Evolutionary conservation across 2,888 invertebrate genomes (phyloP).

Genomic region (Drosophila demipolita): DNA sequence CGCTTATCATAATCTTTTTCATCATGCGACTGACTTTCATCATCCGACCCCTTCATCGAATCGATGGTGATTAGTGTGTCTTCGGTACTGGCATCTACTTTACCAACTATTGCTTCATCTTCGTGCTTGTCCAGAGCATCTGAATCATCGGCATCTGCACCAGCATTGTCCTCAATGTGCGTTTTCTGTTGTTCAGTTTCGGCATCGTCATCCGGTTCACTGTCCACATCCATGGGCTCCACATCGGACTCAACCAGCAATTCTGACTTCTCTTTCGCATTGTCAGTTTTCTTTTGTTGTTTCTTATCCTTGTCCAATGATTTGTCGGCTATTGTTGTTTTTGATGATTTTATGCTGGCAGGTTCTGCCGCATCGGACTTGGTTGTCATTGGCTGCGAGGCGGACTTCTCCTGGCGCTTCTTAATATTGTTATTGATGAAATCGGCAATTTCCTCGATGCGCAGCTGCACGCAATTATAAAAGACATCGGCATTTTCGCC

Average conservation of each 20-base stretch:
- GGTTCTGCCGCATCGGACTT: slow-evolving; percentile 41
- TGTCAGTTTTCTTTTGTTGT: not conserved
- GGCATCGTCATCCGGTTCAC: slow-evolving; percentile 30
- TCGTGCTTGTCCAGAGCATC: slow-evolving; percentile 25
- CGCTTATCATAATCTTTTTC: slow-evolving; percentile 46
- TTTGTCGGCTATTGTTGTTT: not conserved
- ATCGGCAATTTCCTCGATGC: slow-evolving; percentile 87
- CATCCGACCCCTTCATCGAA: slow-evolving; percentile 66
- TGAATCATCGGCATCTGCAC: slow-evolving; percentile 16
- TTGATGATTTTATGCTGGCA: slow-evolving; percentile 1
- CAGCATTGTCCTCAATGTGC: slow-evolving; percentile 8
- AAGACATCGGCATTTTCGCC: slow-evolving; percentile 91
- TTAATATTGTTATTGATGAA: slow-evolving; percentile 77
- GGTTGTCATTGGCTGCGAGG: slow-evolving; percentile 28
- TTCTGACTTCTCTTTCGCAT: slow-evolving; percentile 5
- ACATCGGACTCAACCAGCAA: slow-evolving; percentile 25
- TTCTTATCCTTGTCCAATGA: not conserved
- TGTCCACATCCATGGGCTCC: slow-evolving; percentile 48
- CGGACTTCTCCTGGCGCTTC: slow-evolving; percentile 45
- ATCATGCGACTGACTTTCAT: slow-evolving; percentile 48
- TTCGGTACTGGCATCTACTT: slow-evolving; percentile 38
- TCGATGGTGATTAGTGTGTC: slow-evolving; percentile 71
- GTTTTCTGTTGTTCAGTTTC: slow-evolving; percentile 19
- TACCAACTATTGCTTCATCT: slow-evolving; percentile 21
- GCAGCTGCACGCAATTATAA: slow-evolving; percentile 95